Evolutionary conservation across 2,113 vertebrate genomes (phyloP).

Genomic region (Mungos mungo): DNA sequence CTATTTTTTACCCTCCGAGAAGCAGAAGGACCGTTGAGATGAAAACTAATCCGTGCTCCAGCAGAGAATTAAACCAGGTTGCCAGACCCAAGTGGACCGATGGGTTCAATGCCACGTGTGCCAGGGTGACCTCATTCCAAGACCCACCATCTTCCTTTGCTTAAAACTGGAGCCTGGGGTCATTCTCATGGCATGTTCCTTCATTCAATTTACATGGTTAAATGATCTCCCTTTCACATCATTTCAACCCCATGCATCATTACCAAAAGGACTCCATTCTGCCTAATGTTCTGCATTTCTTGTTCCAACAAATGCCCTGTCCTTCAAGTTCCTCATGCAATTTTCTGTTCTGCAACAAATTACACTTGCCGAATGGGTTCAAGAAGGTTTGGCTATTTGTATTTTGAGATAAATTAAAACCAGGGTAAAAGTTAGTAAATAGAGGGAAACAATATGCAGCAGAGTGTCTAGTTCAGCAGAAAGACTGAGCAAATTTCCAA

Average conservation of each 20-base stretch:
- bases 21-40: neutral
- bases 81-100: neutral
- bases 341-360: constrained; percentile 56
- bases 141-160: neutral
- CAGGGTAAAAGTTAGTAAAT: constrained; percentile 29
- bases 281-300: constrained; percentile 9
- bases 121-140: neutral
- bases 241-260: constrained; percentile 61
- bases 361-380: constrained; percentile 47
- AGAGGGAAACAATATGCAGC: constrained; percentile 34
- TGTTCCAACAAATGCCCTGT: constrained; percentile 16
- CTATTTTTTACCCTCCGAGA: neutral
- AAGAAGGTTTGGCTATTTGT: neutral
- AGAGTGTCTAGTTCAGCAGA: neutral
- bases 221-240: constrained; percentile 41
- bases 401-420: constrained; percentile 58
- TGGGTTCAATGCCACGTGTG: neutral
- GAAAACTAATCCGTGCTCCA: constrained; percentile 24
- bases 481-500: neutral
- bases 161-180: neutral
- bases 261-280: constrained; percentile 33
- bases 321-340: constrained; percentile 9
- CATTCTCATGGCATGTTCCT: constrained; percentile 48
- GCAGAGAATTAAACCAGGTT: neutral
- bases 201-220: constrained; percentile 55